Percentiles rank a stretch among this genome's conserved stretches.
Evolutionary conservation across 53 echinoderm and acorn worm species (phyloP).

Genomic region (Echinarachnius parma): DNA sequence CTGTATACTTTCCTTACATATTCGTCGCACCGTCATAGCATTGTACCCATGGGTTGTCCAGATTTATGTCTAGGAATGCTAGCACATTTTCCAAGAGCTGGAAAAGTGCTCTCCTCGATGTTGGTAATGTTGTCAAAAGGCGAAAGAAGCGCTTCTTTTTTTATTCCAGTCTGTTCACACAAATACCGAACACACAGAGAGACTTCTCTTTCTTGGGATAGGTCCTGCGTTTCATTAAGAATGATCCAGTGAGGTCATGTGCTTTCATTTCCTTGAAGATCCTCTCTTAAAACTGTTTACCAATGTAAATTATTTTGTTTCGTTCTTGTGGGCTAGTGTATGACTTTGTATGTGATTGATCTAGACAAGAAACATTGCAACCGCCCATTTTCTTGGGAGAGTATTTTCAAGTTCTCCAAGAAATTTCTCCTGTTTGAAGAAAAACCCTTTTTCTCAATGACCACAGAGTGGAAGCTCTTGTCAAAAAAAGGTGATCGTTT

Average conservation of each 20-base stretch:
- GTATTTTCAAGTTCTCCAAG: neutral
- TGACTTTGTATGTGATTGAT: neutral
- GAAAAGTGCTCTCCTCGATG: neutral
- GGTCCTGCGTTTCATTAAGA: neutral
- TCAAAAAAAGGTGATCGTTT: neutral
- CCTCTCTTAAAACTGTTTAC: neutral
- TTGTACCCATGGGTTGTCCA: neutral
- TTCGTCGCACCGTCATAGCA: neutral
- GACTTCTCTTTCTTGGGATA: neutral
- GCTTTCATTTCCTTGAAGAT: neutral
- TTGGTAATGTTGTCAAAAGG: neutral
- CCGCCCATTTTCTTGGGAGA: neutral
- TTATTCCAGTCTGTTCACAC: neutral
- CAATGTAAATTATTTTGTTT: neutral
- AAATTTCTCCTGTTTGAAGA: neutral
- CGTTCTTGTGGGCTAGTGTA: neutral
- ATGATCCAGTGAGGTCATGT: neutral
- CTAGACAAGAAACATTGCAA: neutral
- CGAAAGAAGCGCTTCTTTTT: neutral
- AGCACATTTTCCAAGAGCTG: neutral
- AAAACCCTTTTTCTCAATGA: neutral
- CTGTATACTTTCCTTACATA: neutral
- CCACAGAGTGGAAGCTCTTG: neutral
- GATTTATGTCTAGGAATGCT: neutral
- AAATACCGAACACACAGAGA: neutral